phyloP scores from a whole-genome alignment of 2,888 invertebrate genomes.

The Cephus pulcher region DNA sequence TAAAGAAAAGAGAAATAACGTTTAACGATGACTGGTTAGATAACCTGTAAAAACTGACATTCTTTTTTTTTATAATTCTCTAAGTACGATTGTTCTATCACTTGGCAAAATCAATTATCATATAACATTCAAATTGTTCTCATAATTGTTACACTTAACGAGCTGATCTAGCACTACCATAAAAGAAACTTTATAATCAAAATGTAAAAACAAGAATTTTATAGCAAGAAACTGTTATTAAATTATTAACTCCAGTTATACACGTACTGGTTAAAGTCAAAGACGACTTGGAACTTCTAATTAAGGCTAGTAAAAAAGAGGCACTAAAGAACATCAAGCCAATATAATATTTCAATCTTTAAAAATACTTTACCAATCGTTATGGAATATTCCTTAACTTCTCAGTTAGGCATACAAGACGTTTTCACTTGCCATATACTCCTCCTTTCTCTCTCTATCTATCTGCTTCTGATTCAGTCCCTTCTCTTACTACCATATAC shows the following conservation, averaged over 20 bases:
- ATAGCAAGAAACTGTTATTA: not conserved
- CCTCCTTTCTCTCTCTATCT: not conserved
- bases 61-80: constrained; percentile 4
- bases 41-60: not conserved
- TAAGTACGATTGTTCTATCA: not conserved
- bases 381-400: not conserved
- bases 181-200: not conserved
- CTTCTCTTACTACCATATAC: not conserved
- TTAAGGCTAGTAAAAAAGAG: too few relatives aligned
- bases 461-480: not conserved
- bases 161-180: constrained; percentile 1
- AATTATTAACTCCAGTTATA: too few relatives aligned
- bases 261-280: too few relatives aligned
- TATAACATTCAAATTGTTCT: constrained; percentile 8
- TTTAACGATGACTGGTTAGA: too few relatives aligned
- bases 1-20: too few relatives aligned
- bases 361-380: not conserved
- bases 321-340: too few relatives aligned
- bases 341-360: not conserved
- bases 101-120: constrained; percentile 30
- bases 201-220: not conserved
- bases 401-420: not conserved
- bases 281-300: too few relatives aligned
- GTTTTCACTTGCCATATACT: not conserved
- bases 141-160: constrained; percentile 24